Conservation (phyloP, 2,113 vertebrate genomes). For the Corapipo altera region DNA sequence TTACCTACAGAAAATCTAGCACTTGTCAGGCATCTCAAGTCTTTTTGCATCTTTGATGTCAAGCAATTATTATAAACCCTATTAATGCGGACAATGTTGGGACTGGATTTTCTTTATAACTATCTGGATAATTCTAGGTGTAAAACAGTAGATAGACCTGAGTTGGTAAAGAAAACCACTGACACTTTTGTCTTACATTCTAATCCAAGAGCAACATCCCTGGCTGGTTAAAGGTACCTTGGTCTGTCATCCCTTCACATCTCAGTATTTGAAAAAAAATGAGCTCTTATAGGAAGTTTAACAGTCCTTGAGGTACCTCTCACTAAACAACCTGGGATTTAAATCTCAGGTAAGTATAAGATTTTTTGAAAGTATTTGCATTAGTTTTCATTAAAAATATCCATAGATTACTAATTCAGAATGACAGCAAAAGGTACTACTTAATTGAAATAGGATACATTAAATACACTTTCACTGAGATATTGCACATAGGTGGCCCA, state of each 20-base stretch:
- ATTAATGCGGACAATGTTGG: not conserved
- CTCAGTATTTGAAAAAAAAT: not conserved
- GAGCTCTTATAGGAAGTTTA: slow-evolving; percentile 34
- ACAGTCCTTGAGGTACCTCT: slow-evolving; percentile 51
- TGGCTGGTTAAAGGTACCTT: not conserved
- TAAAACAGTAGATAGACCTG: slow-evolving; percentile 28
- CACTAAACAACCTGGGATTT: slow-evolving; percentile 22
- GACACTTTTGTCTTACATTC: not conserved
- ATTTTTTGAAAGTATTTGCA: slow-evolving; percentile 49
- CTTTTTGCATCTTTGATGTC: slow-evolving; percentile 26
- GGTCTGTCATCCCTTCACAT: not conserved
- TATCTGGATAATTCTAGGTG: not conserved
- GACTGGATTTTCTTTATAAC: not conserved
- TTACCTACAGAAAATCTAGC: slow-evolving; percentile 34
- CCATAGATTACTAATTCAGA: slow-evolving; percentile 50
- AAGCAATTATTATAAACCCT: not conserved
- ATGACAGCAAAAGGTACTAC: slow-evolving; percentile 58
- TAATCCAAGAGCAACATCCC: not conserved
- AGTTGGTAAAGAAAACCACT: not conserved
- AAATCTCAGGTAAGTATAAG: slow-evolving; percentile 25
- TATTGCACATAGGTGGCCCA: slow-evolving; percentile 80
- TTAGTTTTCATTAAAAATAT: slow-evolving; percentile 56
- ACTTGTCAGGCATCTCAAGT: slow-evolving; percentile 12
- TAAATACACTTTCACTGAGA: slow-evolving; percentile 66
- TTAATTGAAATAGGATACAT: slow-evolving; percentile 61